Evolutionary conservation across 2,113 vertebrate species (phyloP), one percentile per base, ranked within the genome.

Genomic region (Maccullochella peelii): DNA sequence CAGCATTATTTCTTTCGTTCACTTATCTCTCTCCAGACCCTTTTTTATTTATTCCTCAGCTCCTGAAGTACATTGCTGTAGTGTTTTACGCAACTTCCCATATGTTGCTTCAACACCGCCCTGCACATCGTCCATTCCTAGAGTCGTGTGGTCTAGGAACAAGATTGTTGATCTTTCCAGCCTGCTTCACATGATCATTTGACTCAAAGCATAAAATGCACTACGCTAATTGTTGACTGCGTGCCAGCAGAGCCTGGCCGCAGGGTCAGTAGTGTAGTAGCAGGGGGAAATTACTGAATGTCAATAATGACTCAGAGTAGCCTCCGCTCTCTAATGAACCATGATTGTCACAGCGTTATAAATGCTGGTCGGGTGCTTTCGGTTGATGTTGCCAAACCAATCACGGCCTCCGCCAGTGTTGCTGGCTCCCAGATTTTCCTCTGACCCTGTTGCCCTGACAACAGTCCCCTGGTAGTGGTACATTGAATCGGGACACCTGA

Each of bases 371-470:
- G 25, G 86, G 61, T 65, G 88, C 84, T 78, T 80, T 83, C 11
- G 11, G 65, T 83, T 83, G 85, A 91, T 89, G 80, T 82, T 83
- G 77, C 77, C 82, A 86, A 91, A 91, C 87, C 80, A 86, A 85
- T 89, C 85, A 73, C 36, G 16, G 72, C 61, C 66, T 68, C 68
- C 69, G 72, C 14, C 30, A 14, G 54, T 58, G 67, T 74, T 52
- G 36, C 74, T 66, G 76, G 76, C 80, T 87, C 81, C 79, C 74
- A 86, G 70, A 89, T 88, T 89, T 88, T 84, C 80, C 82, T 85
- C 85, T 91, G 93, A 93, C 88, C 90, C 89, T 70, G 91, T 93
- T 93, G 85, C 89, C 91, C 91, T 81, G 89, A 92, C 92, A 93
- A 92, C 88, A 83, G 85, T 86, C 85, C 87, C 88, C 86, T 87